These are phyloP conservation scores for Byasa hedistus DNA, from an alignment of 2,888 invertebrate species.

Conservation along the genomic window DNA sequence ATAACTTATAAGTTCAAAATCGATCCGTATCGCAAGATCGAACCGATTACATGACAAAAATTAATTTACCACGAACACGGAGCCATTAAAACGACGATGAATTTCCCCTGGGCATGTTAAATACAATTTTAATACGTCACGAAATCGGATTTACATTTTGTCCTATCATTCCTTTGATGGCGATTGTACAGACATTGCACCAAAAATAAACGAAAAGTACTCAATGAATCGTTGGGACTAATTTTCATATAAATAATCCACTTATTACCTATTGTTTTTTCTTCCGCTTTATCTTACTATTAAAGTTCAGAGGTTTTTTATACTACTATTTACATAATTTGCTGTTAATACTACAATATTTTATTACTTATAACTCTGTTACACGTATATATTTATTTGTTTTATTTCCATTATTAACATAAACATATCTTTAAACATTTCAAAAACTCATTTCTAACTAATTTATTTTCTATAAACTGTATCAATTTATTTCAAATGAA, in stretches of 20 bases:
- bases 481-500: too few species aligned
- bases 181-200: not conserved
- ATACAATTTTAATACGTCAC: conserved; percentile 52
- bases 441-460: too few species aligned
- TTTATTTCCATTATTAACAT: too few species aligned
- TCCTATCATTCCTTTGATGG: conserved; percentile 9
- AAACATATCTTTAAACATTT: too few species aligned
- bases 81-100: conserved; percentile 49
- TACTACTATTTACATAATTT: too few species aligned
- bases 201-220: not conserved
- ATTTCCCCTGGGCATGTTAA: conserved; percentile 64
- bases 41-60: conserved; percentile 36
- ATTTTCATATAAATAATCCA: not conserved
- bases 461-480: too few species aligned
- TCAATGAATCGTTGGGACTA: not conserved
- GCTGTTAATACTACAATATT: too few species aligned
- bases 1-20: not conserved
- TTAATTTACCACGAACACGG: conserved; percentile 46
- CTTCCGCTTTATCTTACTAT: too few species aligned
- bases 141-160: conserved; percentile 40
- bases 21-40: conserved; percentile 16
- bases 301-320: too few species aligned
- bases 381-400: too few species aligned
- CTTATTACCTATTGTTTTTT: too few species aligned
- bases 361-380: too few species aligned